These are phyloP conservation scores for Altica lythri DNA, from an alignment of 2,888 invertebrate species.

Conservation along the genomic window DNA sequence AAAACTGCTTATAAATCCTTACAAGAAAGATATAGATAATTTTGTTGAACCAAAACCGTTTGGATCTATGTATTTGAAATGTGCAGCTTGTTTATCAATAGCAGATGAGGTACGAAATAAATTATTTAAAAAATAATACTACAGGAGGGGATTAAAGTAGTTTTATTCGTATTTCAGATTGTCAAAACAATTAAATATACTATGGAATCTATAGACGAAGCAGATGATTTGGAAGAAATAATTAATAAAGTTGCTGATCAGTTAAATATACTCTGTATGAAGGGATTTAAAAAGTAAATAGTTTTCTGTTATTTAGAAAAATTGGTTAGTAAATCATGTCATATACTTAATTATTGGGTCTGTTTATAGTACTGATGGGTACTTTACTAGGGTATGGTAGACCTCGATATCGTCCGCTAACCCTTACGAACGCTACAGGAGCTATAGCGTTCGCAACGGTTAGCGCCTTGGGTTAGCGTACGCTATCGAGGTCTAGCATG, in stretches of 20 bases:
- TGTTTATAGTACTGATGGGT: not conserved
- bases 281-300: conserved; percentile 44
- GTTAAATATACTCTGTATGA: conserved; percentile 36
- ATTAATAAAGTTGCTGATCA: conserved; percentile 30
- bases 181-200: conserved; percentile 35
- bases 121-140: not conserved
- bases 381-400: too few species aligned
- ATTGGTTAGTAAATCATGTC: not conserved
- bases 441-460: too few species aligned
- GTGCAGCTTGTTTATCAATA: conserved; percentile 44
- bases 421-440: too few species aligned
- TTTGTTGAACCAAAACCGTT: conserved; percentile 43
- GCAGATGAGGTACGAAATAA: conserved; percentile 44
- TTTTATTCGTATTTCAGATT: conserved; percentile 36
- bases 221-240: conserved; percentile 24
- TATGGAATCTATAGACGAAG: conserved; percentile 31
- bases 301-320: not conserved
- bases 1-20: conserved; percentile 45
- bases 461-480: too few species aligned
- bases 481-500: too few species aligned
- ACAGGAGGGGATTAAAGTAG: not conserved
- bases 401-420: too few species aligned
- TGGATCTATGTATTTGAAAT: conserved; percentile 44
- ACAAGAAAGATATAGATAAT: conserved; percentile 39
- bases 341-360: not conserved